Evolutionary conservation across 2,113 vertebrate species (phyloP).

Genomic region (Apus apus): DNA sequence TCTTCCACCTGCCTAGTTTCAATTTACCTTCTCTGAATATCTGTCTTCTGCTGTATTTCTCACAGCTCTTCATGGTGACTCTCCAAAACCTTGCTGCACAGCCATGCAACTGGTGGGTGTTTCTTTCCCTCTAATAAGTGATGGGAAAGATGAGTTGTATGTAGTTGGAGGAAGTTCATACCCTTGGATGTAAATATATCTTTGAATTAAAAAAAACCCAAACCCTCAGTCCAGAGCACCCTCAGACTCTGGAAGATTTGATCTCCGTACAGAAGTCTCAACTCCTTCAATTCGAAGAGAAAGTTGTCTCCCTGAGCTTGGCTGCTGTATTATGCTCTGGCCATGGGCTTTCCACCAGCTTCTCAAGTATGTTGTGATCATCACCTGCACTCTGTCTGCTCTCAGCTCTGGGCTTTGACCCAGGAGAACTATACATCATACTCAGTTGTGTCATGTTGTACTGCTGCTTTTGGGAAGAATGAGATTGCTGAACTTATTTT

Average conservation of each 20-base stretch:
- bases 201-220: neutral
- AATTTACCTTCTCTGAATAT: neutral
- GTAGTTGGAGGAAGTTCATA: neutral
- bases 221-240: neutral
- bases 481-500: slow-evolving; percentile 14
- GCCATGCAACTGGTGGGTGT: too few species aligned
- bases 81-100: neutral
- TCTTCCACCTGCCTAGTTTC: neutral
- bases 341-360: neutral
- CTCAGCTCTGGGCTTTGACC: neutral
- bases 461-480: neutral
- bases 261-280: neutral
- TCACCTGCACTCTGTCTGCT: slow-evolving; percentile 6
- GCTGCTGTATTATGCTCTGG: neutral
- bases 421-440: neutral
- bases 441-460: neutral
- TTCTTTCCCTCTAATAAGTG: neutral
- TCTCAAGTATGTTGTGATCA: neutral
- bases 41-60: neutral
- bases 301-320: neutral
- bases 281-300: neutral
- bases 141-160: neutral
- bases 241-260: neutral
- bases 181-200: neutral
- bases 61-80: neutral